These are phyloP conservation scores for Cryptus viduatorius DNA, from an alignment of 2,888 invertebrate species.

Conservation along the genomic window DNA sequence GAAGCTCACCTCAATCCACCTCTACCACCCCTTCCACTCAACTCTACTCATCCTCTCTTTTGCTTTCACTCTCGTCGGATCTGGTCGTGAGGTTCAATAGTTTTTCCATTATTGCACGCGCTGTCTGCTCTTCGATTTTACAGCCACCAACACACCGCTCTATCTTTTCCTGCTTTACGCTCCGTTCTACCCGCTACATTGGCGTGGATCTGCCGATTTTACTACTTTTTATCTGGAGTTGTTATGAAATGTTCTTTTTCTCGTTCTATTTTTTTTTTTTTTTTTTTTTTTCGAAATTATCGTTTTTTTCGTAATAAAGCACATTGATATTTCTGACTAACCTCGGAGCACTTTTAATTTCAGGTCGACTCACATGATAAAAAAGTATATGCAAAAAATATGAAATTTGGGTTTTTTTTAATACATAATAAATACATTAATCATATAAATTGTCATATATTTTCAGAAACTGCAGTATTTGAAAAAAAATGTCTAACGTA, in stretches of 20 bases:
- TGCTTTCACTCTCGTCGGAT: conserved; percentile 20
- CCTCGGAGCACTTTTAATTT: too few species aligned
- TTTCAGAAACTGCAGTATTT: too few species aligned
- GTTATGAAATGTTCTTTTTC: neutral
- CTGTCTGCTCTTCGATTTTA: conserved; percentile 56
- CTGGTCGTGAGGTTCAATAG: conserved; percentile 25
- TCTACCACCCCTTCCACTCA: neutral
- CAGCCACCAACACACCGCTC: conserved; percentile 23
- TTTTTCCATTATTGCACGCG: conserved; percentile 58
- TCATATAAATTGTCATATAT: too few species aligned
- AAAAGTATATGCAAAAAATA: too few species aligned
- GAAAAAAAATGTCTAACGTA: too few species aligned
- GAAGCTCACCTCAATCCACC: conserved; percentile 52
- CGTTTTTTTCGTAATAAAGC: too few species aligned
- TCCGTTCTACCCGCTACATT: conserved; percentile 17
- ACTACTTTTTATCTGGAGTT: conserved; percentile 21
- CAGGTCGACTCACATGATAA: too few species aligned
- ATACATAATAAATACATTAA: too few species aligned
- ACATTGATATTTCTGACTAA: too few species aligned
- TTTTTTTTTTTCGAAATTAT: too few species aligned
- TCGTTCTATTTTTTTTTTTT: neutral
- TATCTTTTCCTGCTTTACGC: neutral
- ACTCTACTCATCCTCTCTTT: neutral
- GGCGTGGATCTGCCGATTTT: conserved; percentile 2
- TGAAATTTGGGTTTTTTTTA: too few species aligned